Conservation (phyloP, 2,797 vertebrate genomes). For the Eulemur coronatus region DNA sequence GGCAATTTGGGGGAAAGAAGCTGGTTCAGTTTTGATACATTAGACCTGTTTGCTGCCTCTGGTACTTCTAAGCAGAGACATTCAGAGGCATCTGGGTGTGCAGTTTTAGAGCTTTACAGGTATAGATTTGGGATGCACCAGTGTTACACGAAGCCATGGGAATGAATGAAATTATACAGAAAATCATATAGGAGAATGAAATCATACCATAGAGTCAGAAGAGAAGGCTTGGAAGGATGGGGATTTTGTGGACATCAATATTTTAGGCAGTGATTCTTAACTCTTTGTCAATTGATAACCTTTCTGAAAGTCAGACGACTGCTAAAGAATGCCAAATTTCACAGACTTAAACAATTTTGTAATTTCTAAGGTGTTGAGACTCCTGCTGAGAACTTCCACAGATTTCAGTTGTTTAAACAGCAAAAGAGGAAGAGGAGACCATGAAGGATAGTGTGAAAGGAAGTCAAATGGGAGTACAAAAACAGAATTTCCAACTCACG, state of each 20-base stretch:
- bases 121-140: not conserved
- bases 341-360: not conserved
- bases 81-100: not conserved
- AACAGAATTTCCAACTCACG: not conserved
- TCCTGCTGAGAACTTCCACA: not conserved
- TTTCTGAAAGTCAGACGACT: constrained; percentile 10
- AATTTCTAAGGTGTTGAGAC: not conserved
- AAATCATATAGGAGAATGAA: not conserved
- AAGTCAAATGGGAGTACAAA: not conserved
- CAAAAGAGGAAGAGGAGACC: not conserved
- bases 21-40: not conserved
- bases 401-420: not conserved
- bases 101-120: not conserved
- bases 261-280: not conserved
- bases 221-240: not conserved
- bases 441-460: not conserved
- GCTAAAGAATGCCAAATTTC: not conserved
- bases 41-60: not conserved
- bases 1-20: not conserved
- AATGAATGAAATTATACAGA: not conserved
- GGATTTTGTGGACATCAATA: not conserved
- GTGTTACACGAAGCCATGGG: not conserved
- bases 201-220: not conserved
- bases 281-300: not conserved
- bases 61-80: not conserved